Base-by-base conservation (phyloP, 2,797 vertebrate genomes). In the Coregonus sp. region DNA sequence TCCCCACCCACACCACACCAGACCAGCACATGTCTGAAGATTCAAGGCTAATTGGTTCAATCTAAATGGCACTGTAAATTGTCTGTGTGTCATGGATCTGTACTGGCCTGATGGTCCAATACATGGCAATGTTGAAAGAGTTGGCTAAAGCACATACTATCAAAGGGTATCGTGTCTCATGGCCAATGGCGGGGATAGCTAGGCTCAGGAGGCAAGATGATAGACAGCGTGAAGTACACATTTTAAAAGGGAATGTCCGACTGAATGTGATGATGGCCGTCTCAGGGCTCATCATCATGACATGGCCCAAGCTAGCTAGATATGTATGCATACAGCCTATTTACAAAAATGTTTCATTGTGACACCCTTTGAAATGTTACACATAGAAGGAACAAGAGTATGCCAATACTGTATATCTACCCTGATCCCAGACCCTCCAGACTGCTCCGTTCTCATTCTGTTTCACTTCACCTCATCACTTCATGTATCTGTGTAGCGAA, bases 1-100 rank as follows among this genome's bases (percentile, higher is more conserved):
- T 47, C 75, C 83, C 82, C 75, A 80, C 81, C 76, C 81, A 66
- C 52, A 78, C 78, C 81, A 81, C 78, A 80, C 76, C 66, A 51
- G 18, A 20, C 18, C 31, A 37, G 37, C 35, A 12, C 40, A 47
- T 3, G 31, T 7, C 69, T 70, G 69, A 67, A 18, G 31, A 47
- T 20, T 77, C 52, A 75, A 59, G 56, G 75, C 74, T 76, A 67
- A 78, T 72, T 16, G 4, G 54, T 63, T 81, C 67, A 79, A 37
- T 72, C 75, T 40, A 29, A 74, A 9, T 78, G 33, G 9, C 50
- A 18, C 31, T 50, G 56, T 1, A 52, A 51, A 70, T 18, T 29
- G 52, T 81, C 59, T 20, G 9, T 25, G 59, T 25, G 59, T 29
- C 20, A 63, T 11, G 59, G 59, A 11, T 47, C 40, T 47, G 40